Evolutionary conservation across 2,888 invertebrate species (phyloP).

Genomic region (Gerris lacustris): DNA sequence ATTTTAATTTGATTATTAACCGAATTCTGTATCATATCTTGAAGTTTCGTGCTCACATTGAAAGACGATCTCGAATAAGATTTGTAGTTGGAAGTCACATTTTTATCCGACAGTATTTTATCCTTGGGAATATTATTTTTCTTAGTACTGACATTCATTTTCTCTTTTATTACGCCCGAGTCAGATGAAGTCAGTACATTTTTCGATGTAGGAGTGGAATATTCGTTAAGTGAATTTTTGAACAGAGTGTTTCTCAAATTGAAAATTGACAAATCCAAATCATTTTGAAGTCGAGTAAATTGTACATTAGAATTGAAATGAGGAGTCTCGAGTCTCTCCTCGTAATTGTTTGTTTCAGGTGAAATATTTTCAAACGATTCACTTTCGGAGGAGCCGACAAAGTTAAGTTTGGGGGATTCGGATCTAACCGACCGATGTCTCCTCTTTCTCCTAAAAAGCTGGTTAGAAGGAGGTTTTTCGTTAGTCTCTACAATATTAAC

Average conservation of each 20-base stretch:
- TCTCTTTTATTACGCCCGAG: neutral
- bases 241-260: neutral
- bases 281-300: neutral
- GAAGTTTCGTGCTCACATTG: neutral
- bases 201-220: neutral
- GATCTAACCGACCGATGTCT: neutral
- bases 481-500: constrained; percentile 80
- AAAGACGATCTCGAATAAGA: neutral
- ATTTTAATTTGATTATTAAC: neutral
- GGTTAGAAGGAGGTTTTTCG: constrained; percentile 73
- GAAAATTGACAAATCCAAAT: neutral
- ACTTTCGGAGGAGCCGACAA: neutral
- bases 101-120: neutral
- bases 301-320: neutral
- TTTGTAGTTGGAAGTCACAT: neutral
- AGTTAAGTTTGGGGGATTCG: neutral
- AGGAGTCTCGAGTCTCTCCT: no score
- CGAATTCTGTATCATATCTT: neutral
- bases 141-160: neutral
- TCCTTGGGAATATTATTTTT: neutral
- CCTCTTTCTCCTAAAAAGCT: constrained; percentile 52
- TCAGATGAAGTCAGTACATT: neutral
- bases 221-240: neutral
- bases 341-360: neutral
- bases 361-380: neutral